These are phyloP conservation scores for Amaurobius ferox DNA, from an alignment of 2,888 invertebrate genomes.

Conservation along the genomic window DNA sequence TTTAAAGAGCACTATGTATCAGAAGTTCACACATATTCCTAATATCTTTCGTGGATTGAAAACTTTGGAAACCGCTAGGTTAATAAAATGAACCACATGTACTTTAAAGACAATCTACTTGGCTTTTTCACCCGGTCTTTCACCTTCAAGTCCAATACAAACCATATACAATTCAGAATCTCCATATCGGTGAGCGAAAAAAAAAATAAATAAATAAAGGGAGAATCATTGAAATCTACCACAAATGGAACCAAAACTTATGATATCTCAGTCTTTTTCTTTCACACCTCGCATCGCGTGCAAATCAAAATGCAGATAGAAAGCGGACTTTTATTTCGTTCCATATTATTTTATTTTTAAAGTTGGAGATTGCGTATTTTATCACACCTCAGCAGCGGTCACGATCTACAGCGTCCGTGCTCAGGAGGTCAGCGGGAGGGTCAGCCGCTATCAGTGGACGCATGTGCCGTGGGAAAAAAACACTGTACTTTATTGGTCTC, in stretches of 20 bases:
- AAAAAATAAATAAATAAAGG: background rate
- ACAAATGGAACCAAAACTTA: background rate
- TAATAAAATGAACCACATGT: too few relatives aligned
- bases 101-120: too few relatives aligned
- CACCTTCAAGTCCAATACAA: background rate
- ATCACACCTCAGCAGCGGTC: conserved; percentile 12
- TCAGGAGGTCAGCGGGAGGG: background rate
- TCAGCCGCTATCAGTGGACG: conserved; percentile 1
- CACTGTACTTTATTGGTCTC: background rate
- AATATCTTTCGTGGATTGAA: too few relatives aligned
- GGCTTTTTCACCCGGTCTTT: background rate
- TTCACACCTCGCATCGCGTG: background rate
- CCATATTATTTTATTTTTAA: background rate
- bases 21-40: too few relatives aligned
- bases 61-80: too few relatives aligned
- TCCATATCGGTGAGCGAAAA: background rate
- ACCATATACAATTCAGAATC: background rate
- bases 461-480: conserved; percentile 18
- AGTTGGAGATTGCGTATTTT: conserved; percentile 13
- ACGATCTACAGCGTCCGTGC: conserved; percentile 4
- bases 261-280: background rate
- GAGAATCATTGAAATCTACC: too few relatives aligned
- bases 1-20: too few relatives aligned
- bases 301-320: background rate
- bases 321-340: background rate